Evolutionary conservation across 1,140 invertebrate species (phyloP).

Genomic region (Drosophila trapezifrons): DNA sequence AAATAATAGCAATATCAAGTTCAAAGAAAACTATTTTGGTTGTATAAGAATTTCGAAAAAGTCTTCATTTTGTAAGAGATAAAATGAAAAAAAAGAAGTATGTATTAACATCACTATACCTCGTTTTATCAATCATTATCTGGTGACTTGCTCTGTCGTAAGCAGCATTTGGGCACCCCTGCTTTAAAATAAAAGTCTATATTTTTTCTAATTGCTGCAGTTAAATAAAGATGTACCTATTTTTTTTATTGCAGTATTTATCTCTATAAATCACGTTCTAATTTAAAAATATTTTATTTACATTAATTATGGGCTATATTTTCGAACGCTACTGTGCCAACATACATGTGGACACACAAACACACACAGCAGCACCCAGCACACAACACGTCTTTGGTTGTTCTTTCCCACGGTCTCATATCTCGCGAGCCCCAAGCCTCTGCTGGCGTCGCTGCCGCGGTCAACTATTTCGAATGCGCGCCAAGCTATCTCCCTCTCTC

Average conservation of each 20-base stretch:
- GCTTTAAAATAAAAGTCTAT: no score
- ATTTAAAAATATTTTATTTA: not conserved
- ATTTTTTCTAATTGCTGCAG: no score
- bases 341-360: conserved; percentile 19
- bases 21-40: no score
- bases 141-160: no score
- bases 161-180: no score
- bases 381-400: conserved; percentile 81
- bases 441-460: conserved; percentile 23
- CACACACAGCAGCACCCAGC: conserved; percentile 44
- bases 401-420: conserved; percentile 85
- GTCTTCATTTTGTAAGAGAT: no score
- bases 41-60: no score
- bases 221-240: no score
- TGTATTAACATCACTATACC: no score
- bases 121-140: no score
- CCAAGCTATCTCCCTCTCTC: conserved; percentile 49
- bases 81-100: no score
- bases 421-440: conserved; percentile 67
- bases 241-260: not conserved
- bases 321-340: conserved; percentile 10
- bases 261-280: no score
- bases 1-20: not conserved
- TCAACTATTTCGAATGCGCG: conserved; percentile 77
- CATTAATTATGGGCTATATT: conserved; percentile 17